Base-by-base conservation (phyloP, 1,140 invertebrate genomes). In the Dinothrombium tinctorium region DNA sequence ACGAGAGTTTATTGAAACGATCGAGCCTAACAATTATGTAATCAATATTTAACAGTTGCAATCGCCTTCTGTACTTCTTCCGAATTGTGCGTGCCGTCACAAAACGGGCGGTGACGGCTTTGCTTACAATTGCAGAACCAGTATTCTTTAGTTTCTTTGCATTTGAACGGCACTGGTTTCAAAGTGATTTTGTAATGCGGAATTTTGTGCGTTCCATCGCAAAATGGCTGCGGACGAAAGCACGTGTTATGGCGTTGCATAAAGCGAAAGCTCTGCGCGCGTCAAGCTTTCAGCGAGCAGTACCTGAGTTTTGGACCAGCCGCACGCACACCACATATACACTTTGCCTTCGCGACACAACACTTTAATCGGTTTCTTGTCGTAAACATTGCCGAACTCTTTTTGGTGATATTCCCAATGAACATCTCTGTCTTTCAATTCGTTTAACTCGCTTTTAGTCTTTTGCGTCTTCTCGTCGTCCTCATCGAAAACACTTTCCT, bases 61-160 rank as follows among this genome's bases (percentile, higher is more conserved):
- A n/a, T n/a, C n/a, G n/a, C n/a, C n/a, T n/a, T n/a, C n/a, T n/a
- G n/a, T n/a, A n/a, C n/a, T n/a, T n/a, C n/a, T n/a, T n/a, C n/a
- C n/a, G n/a, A n/a, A n/a, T n/a, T n/a, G 57, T 96, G 90, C 20
- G 84, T 77, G 19, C 90, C 90, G 67, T 99, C 92, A 67, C 92
- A 99, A 57, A 95, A 96, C 7, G 92, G 92, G 51, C 82, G 65
- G 51, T 87, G 79, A 32, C 69, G 67, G 3, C 89, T 90, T 57
- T 95, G 89, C 58, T 98, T 98, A 56, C 92, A 99, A 55, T 92
- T 92, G 57, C 92, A 99, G 3, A 98, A 62, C 82, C 83, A 96
- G 55, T 94, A 94, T 12, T 90, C 78, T 57, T 86, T 86, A 0
- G 74, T 77, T 62, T 90, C 73, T 35, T 72, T 69, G 2, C 92